phyloP scores from a whole-genome alignment of 2,113 vertebrate species.

The Raja brachyura region DNA sequence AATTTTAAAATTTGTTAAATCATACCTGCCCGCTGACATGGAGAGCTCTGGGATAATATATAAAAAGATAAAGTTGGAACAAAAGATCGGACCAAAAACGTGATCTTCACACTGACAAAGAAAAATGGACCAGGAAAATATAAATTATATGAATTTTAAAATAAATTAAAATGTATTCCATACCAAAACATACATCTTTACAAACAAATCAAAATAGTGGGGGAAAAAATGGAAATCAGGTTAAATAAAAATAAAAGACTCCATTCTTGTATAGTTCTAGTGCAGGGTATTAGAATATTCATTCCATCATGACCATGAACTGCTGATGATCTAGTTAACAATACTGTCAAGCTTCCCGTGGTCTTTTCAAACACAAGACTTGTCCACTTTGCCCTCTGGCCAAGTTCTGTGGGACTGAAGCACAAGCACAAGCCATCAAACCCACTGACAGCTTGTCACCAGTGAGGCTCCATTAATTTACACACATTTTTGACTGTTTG shows the following conservation, averaged over 20 bases:
- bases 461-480: constrained; percentile 73
- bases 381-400: constrained; percentile 74
- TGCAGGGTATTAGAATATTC: constrained; percentile 58
- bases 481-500: constrained; percentile 82
- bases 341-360: constrained; percentile 74
- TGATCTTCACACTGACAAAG: not conserved
- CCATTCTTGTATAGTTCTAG: constrained; percentile 47
- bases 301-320: constrained; percentile 77
- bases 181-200: not conserved
- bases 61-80: not conserved
- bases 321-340: constrained; percentile 75
- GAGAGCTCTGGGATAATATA: not conserved
- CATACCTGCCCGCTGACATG: not conserved
- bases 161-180: not conserved
- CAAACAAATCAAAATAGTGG: not conserved
- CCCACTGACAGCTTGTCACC: constrained; percentile 74
- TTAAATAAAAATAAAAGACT: constrained; percentile 7
- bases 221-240: not conserved
- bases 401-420: constrained; percentile 68
- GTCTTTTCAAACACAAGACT: constrained; percentile 74
- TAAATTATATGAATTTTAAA: not conserved
- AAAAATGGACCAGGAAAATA: not conserved
- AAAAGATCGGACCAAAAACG: not conserved
- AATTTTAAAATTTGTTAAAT: not conserved
- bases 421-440: constrained; percentile 66